Evolutionary conservation across 2,797 vertebrate genomes (phyloP).

Genomic region (Spondyliosoma cantharus): DNA sequence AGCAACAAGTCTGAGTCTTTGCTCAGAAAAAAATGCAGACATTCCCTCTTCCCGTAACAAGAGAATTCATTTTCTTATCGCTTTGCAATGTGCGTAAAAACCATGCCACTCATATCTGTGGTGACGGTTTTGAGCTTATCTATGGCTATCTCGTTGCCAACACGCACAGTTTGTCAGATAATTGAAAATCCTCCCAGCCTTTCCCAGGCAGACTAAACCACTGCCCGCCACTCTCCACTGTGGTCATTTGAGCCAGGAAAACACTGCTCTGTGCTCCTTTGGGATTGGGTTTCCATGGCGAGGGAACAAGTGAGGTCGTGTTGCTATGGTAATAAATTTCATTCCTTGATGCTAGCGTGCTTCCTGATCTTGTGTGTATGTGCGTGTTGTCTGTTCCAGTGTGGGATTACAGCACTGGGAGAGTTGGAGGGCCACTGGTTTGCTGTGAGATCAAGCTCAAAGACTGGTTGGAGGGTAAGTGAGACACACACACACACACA

Average conservation of each 20-base stretch:
- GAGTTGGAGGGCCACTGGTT: conserved; percentile 94
- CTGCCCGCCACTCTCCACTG: conserved; percentile 23
- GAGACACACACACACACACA: conserved; percentile 8
- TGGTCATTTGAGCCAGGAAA: conserved; percentile 43
- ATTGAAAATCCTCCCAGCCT: conserved; percentile 29
- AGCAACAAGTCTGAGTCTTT: background rate
- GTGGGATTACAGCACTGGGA: conserved; percentile 96
- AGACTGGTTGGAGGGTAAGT: conserved; percentile 97
- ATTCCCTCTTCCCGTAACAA: conserved; percentile 1
- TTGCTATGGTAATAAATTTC: conserved; percentile 66
- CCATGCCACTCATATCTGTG: conserved; percentile 4
- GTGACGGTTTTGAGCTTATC: background rate
- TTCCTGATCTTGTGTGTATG: conserved; percentile 56
- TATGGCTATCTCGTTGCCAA: background rate
- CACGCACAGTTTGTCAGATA: background rate
- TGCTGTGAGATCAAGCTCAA: conserved; percentile 94
- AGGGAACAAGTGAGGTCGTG: conserved; percentile 68
- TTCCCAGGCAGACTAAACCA: conserved; percentile 53
- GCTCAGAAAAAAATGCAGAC: background rate
- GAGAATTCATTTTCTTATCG: background rate
- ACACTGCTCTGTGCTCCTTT: conserved; percentile 51
- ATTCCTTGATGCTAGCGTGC: conserved; percentile 45
- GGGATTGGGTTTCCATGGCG: conserved; percentile 72
- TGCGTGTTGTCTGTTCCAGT: conserved; percentile 82
- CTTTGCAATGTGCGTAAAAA: background rate